A percentile compares a stretch with the other conserved stretches of the same genome.
Evolutionary conservation across 2,113 vertebrate genomes (phyloP).

Genomic region (Corythornis vintsioides): DNA sequence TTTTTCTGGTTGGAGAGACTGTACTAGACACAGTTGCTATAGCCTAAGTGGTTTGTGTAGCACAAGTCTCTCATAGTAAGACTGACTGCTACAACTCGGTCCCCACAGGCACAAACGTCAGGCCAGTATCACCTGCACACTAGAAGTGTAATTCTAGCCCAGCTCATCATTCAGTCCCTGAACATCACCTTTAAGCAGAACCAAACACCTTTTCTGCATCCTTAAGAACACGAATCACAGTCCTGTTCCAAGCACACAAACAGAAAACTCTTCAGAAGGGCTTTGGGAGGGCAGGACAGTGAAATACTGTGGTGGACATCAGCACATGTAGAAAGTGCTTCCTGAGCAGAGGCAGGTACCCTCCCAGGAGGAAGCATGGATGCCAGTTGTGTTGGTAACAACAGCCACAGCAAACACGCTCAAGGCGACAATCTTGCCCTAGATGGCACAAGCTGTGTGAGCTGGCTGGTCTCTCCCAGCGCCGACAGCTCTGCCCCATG

Average conservation of each 20-base stretch:
- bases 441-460: not conserved
- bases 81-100: not conserved
- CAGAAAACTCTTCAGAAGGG: not conserved
- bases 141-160: not conserved
- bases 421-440: accelerated
- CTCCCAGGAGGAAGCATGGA: accelerated
- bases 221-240: accelerated
- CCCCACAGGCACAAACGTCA: not conserved
- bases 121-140: not conserved
- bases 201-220: not conserved
- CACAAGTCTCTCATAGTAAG: not conserved
- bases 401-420: accelerated
- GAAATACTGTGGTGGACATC: not conserved
- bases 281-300: not conserved
- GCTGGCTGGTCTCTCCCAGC: not conserved
- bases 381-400: accelerated
- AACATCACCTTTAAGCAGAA: not conserved
- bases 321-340: not conserved
- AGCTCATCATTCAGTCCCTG: accelerated
- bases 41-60: accelerated
- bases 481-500: accelerated
- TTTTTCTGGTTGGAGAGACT: not conserved
- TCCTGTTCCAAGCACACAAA: accelerated
- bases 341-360: not conserved
- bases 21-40: accelerated